These are phyloP conservation scores for Agriopis aurantiaria DNA, from an alignment of 2,888 invertebrate species.

Conservation along the genomic window DNA sequence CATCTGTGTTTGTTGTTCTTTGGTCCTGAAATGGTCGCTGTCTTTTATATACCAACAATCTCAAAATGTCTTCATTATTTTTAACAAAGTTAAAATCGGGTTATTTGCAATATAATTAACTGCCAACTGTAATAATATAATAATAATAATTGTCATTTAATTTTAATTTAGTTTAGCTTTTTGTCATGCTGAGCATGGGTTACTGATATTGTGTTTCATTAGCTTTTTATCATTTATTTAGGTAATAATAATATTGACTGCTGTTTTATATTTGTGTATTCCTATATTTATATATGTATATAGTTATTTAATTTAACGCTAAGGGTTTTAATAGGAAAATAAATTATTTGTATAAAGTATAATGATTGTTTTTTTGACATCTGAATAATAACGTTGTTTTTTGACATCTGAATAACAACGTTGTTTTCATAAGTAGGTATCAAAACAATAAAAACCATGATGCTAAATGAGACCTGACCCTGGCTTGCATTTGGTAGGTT, in stretches of 20 bases:
- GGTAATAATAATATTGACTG: constrained; percentile 19
- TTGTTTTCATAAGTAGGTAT: too few relatives aligned
- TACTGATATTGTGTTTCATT: constrained; percentile 1
- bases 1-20: too few relatives aligned
- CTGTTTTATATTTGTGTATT: constrained; percentile 14
- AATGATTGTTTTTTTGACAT: constrained; percentile 15
- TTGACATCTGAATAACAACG: background rate
- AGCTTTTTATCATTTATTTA: constrained; percentile 1
- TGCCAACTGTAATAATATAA: constrained; percentile 4
- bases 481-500: too few relatives aligned
- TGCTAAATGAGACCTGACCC: too few relatives aligned
- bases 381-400: background rate
- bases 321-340: constrained; percentile 54
- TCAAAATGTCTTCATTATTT: too few relatives aligned
- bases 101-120: constrained; percentile 26
- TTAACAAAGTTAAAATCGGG: constrained; percentile 1
- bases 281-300: constrained; percentile 34
- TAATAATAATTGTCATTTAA: background rate
- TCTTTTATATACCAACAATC: too few relatives aligned
- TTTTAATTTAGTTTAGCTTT: constrained; percentile 7
- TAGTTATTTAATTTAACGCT: constrained; percentile 37
- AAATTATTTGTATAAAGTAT: constrained; percentile 54
- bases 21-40: too few relatives aligned
- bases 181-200: constrained; percentile 19
- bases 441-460: too few relatives aligned